Evolutionary conservation across 2,888 invertebrate species (phyloP).

Genomic region (Hypena proboscidalis): DNA sequence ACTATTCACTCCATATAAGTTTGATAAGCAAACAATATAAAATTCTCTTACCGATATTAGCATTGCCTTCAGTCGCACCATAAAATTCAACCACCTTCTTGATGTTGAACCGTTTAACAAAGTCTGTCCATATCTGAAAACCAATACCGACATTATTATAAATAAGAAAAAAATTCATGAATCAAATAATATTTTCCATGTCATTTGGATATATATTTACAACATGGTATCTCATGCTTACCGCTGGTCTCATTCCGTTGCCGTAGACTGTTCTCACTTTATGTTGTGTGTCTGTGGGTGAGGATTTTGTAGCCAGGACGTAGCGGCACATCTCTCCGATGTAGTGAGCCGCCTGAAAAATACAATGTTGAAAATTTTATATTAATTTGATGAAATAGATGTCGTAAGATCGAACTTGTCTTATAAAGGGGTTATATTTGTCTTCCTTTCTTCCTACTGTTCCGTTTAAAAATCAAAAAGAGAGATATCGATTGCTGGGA

Average conservation of each 20-base stretch:
- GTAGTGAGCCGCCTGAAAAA: slow-evolving; percentile 91
- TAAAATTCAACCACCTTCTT: slow-evolving; percentile 96
- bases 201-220: no score
- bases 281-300: slow-evolving; percentile 90
- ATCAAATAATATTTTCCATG: neutral
- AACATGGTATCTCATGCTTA: no score
- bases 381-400: no score
- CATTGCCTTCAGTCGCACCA: slow-evolving; percentile 99
- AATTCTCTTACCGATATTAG: slow-evolving; percentile 94
- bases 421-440: no score
- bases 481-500: no score
- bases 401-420: no score
- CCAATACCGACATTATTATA: no score
- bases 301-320: slow-evolving; percentile 89
- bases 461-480: no score
- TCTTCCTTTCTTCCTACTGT: no score
- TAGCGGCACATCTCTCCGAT: slow-evolving; percentile 97
- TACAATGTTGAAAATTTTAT: neutral
- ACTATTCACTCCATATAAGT: no score
- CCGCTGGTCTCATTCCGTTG: slow-evolving; percentile 94
- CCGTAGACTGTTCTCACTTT: slow-evolving; percentile 94
- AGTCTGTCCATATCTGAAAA: slow-evolving; percentile 95
- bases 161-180: no score
- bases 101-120: slow-evolving; percentile 94
- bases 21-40: no score